Evolutionary conservation across 2,888 invertebrate species (phyloP).

Genomic region (Allacma fusca): DNA sequence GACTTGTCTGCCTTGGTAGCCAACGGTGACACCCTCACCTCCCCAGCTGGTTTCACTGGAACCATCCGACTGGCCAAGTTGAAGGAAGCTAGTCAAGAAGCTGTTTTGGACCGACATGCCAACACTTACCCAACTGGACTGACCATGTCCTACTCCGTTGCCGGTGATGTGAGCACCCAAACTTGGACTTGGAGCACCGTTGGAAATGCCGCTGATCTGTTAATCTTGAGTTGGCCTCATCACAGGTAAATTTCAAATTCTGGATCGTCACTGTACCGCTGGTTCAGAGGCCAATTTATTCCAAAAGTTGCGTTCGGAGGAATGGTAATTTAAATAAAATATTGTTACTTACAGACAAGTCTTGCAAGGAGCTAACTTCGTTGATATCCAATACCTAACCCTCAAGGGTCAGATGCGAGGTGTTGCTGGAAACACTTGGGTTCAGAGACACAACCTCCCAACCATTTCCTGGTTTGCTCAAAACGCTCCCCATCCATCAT

Average conservation of each 20-base stretch:
- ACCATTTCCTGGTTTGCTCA: slow-evolving; percentile 51
- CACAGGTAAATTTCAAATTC: slow-evolving; percentile 27
- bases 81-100: slow-evolving; percentile 36
- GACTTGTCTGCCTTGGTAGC: background rate
- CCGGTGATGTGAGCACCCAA: slow-evolving; percentile 18
- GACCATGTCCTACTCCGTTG: slow-evolving; percentile 30
- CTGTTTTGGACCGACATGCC: slow-evolving; percentile 31
- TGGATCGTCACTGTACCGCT: no score
- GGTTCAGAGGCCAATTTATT: no score
- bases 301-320: no score
- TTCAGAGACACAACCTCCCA: slow-evolving; percentile 44
- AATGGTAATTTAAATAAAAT: background rate
- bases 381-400: slow-evolving; percentile 39
- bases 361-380: slow-evolving; percentile 21
- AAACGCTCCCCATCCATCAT: slow-evolving; percentile 47
- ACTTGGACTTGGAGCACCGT: slow-evolving; percentile 41
- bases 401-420: slow-evolving; percentile 44
- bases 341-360: slow-evolving; percentile 3
- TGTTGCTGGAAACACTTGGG: slow-evolving; percentile 36
- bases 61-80: slow-evolving; percentile 42
- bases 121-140: slow-evolving; percentile 14
- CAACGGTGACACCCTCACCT: background rate
- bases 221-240: slow-evolving; percentile 43
- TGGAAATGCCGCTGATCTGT: slow-evolving; percentile 33
- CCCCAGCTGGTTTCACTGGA: slow-evolving; percentile 34